Evolutionary conservation across 2,113 vertebrate species (phyloP), one percentile per base, ranked within the genome.

Genomic region (Heteronetta atricapilla): DNA sequence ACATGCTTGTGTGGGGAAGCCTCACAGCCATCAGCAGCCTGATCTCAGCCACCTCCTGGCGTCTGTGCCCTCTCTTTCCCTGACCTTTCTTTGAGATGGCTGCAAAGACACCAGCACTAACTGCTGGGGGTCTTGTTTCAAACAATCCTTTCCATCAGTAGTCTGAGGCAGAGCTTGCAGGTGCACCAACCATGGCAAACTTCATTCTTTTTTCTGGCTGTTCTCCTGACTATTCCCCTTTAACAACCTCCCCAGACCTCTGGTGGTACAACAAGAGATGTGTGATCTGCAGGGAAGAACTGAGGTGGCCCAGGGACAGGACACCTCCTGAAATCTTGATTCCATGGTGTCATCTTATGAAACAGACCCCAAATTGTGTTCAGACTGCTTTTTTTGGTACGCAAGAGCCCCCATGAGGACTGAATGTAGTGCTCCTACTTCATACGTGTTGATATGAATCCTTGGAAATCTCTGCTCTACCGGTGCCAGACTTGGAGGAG

Each of bases 91-190:
- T 16, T 53, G n/a, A 36, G 21, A 48, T 48, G 76, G 11, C 48
- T 68, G 31, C 50, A 63, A 46, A 60, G 63, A 69, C 17, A 33
- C 7, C 34, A 48, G 3, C 0, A 7, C 0, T 0, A 40, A 26
- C 40, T 19, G 11, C 13, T 44, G 44, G 19, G 20, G 19, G 21
- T 75, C 58, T 60, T 68, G 11, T 33, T 42, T 82, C 58, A 34
- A 68, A 36, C 38, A 52, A 19, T 15, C 25, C 7, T 62, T 58
- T 17, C 5, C 36, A n/a, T 33, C 23, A 14, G 15, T 36, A 26
- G 26, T 4, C 23, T 68, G 8, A 21, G 21, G 18, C 53, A 82
- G 53, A 80, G 25, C 44, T 72, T 6, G 3, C 5, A 48, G 26
- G 46, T 60, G 17, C 10, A 56, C 29, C 36, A 66, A 7, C 48